Evolutionary conservation across 2,113 vertebrate species (phyloP).

Genomic region (Greenwoodochromis staneri): DNA sequence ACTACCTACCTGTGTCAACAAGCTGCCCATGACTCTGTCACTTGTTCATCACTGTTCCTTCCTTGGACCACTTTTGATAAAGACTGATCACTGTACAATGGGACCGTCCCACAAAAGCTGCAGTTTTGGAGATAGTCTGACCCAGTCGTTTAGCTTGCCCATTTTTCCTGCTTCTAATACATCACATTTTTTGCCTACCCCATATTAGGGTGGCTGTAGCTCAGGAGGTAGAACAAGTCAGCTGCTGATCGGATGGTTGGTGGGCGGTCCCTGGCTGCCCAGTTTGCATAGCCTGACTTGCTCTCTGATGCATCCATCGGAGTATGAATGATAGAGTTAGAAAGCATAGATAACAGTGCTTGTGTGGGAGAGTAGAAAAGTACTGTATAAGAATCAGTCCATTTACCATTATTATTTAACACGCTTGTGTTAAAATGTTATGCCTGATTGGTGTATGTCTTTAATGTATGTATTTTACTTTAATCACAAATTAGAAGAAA

Average conservation of each 20-base stretch:
- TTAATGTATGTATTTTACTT: background rate
- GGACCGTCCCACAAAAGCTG: background rate
- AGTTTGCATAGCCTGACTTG: background rate
- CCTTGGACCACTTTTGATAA: background rate
- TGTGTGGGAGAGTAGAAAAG: background rate
- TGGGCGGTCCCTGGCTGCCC: accelerated
- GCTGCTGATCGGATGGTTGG: background rate
- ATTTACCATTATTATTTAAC: background rate
- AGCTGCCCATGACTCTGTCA: accelerated
- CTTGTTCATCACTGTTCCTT: background rate
- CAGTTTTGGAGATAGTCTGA: background rate
- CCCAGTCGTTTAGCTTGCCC: background rate
- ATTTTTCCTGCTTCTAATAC: background rate
- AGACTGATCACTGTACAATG: background rate
- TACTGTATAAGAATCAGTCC: background rate
- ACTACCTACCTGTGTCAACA: background rate
- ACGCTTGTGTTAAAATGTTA: background rate
- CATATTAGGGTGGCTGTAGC: background rate
- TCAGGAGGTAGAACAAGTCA: background rate
- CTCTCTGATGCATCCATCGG: background rate
- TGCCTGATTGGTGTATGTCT: background rate
- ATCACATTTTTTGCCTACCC: background rate
- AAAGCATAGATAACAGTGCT: background rate
- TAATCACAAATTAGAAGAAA: background rate
- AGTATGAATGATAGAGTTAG: background rate